phyloP scores from a whole-genome alignment of 2,797 vertebrate species.

The Chrosomus eos region DNA sequence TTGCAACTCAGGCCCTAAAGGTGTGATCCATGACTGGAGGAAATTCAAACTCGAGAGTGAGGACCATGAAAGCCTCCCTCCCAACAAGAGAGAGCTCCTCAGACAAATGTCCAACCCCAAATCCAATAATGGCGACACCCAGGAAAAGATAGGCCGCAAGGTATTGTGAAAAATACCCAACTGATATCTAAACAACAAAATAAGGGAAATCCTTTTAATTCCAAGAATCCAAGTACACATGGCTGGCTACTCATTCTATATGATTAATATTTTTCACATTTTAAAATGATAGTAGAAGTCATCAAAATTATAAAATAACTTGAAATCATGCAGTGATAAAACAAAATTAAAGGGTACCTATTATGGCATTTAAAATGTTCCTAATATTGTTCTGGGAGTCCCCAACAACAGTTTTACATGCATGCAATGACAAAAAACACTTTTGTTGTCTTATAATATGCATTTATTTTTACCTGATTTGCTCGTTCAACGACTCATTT shows the following conservation, averaged over 20 bases:
- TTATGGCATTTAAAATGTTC: no score
- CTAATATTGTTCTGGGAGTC: no score
- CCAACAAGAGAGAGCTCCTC: constrained; percentile 90
- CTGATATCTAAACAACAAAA: background rate
- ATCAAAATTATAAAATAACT: background rate
- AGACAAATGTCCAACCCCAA: constrained; percentile 90
- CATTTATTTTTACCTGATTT: no score
- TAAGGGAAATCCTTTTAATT: background rate
- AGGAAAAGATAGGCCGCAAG: constrained; percentile 87
- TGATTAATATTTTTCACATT: background rate
- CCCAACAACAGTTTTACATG: no score
- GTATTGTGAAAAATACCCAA: constrained; percentile 67
- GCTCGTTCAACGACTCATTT: no score
- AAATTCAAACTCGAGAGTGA: constrained; percentile 95
- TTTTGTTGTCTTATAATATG: no score
- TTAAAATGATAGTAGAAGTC: background rate
- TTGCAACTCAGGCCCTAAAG: constrained; percentile 89
- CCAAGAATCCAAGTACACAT: background rate
- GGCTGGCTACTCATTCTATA: background rate
- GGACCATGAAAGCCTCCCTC: constrained; percentile 82
- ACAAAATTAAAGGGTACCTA: no score
- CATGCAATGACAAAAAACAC: no score
- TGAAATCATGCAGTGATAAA: background rate
- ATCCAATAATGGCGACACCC: constrained; percentile 76
- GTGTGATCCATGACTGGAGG: constrained; percentile 98